These are phyloP conservation scores for Physella acuta DNA, from an alignment of 1,140 invertebrate genomes.

Conservation along the genomic window DNA sequence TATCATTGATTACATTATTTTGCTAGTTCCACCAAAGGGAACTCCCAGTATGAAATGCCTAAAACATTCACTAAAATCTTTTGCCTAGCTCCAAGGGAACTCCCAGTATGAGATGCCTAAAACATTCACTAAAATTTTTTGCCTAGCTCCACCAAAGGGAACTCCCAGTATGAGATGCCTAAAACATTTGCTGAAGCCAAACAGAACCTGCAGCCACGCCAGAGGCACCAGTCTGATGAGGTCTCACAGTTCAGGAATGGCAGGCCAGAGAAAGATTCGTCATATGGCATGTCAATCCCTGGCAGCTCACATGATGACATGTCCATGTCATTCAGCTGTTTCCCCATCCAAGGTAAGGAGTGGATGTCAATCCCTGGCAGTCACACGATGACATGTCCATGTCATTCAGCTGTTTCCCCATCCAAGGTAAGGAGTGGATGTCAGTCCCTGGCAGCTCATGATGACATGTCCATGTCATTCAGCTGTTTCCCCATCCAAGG, in stretches of 20 bases:
- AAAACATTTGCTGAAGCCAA: slow-evolving; percentile 45
- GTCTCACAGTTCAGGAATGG: slow-evolving; percentile 30
- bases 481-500: slow-evolving; percentile 50
- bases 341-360: no score
- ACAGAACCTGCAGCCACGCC: slow-evolving; percentile 32
- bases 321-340: slow-evolving; percentile 46
- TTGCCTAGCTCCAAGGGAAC: no score
- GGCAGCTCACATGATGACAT: slow-evolving; percentile 37
- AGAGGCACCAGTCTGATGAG: slow-evolving; percentile 48
- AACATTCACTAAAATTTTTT: no score
- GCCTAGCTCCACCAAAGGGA: no score
- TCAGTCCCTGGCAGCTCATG: no score
- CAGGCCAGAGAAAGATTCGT: slow-evolving; percentile 30
- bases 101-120: no score
- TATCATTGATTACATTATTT: no score
- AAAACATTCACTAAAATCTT: no score
- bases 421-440: no score
- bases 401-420: slow-evolving; percentile 48
- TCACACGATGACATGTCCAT: slow-evolving; percentile 40
- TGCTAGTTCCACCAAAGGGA: no score
- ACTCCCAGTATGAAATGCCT: no score
- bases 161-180: slow-evolving; percentile 24
- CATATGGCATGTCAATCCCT: slow-evolving; percentile 39
- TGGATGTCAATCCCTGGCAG: no score
- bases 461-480: slow-evolving; percentile 44